Evolutionary conservation across 2,113 vertebrate species (phyloP).

Genomic region (Plecturocebus donacophilus): DNA sequence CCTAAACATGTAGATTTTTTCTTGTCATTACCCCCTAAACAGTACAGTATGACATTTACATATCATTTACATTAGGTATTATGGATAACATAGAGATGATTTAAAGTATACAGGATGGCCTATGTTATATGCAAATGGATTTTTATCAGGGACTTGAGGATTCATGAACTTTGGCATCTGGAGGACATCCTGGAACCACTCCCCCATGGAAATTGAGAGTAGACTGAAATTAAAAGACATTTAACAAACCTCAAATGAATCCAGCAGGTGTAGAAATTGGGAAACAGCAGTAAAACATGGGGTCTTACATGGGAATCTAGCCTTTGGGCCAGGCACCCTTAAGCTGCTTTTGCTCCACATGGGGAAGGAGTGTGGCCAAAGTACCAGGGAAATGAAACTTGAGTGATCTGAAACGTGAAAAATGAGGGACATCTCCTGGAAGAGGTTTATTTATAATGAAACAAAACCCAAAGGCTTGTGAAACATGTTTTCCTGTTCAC

Average conservation of each 20-base stretch:
- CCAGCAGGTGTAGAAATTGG: background rate
- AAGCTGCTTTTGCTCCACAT: background rate
- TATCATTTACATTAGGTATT: background rate
- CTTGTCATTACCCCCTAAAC: background rate
- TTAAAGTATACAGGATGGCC: background rate
- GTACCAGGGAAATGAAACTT: too few relatives aligned
- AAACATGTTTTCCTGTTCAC: background rate
- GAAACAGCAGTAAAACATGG: background rate
- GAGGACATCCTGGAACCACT: background rate
- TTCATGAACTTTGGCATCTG: background rate
- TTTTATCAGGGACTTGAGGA: background rate
- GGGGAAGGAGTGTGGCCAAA: background rate
- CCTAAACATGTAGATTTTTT: background rate
- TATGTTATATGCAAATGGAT: background rate
- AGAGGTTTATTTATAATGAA: background rate
- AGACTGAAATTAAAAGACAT: background rate
- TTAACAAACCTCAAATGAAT: background rate
- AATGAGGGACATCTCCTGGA: background rate
- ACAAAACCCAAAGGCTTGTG: too few relatives aligned
- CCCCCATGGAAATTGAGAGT: background rate
- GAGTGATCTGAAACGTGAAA: background rate
- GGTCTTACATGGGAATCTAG: background rate
- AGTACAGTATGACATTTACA: background rate
- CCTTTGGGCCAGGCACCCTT: background rate
- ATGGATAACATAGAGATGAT: background rate